A percentile compares a stretch with the other conserved stretches of the same genome.
Conservation (phyloP, 1,140 invertebrate genomes). For the Batillaria attramentaria region DNA sequence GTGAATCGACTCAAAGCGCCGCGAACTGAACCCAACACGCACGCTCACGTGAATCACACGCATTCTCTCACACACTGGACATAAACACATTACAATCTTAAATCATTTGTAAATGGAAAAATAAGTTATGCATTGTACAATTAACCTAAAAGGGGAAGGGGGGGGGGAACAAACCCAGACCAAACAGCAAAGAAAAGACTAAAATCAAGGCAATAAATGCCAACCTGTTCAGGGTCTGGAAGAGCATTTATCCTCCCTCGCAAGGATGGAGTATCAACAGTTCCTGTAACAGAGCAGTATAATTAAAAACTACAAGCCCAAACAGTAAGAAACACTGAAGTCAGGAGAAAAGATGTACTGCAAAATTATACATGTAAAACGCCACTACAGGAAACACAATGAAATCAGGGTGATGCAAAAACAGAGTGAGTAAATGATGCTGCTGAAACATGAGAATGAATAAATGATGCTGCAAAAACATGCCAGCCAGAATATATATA, state of each 20-base stretch:
- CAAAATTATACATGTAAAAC: too few species aligned
- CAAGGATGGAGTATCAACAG: conserved; percentile 67
- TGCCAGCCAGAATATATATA: not conserved
- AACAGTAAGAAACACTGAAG: too few species aligned
- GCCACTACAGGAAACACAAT: too few species aligned
- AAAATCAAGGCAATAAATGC: too few species aligned
- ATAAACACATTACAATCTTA: not conserved
- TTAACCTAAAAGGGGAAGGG: too few species aligned
- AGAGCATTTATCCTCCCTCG: conserved; percentile 61
- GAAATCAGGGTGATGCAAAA: not conserved
- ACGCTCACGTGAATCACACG: too few species aligned
- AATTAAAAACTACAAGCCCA: not conserved
- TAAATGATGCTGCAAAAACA: not conserved
- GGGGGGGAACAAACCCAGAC: too few species aligned
- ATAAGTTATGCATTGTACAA: not conserved
- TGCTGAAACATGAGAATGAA: not conserved
- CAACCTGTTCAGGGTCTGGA: conserved; percentile 63
- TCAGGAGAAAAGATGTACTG: not conserved
- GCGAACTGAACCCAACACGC: too few species aligned
- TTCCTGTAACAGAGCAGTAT: conserved; percentile 45
- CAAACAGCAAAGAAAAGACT: not conserved
- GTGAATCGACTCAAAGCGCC: too few species aligned
- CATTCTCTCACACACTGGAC: too few species aligned
- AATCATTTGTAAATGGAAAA: not conserved
- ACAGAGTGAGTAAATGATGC: too few species aligned